Conservation (phyloP, 1,140 invertebrate genomes). For the Drosophila grimshawi region DNA sequence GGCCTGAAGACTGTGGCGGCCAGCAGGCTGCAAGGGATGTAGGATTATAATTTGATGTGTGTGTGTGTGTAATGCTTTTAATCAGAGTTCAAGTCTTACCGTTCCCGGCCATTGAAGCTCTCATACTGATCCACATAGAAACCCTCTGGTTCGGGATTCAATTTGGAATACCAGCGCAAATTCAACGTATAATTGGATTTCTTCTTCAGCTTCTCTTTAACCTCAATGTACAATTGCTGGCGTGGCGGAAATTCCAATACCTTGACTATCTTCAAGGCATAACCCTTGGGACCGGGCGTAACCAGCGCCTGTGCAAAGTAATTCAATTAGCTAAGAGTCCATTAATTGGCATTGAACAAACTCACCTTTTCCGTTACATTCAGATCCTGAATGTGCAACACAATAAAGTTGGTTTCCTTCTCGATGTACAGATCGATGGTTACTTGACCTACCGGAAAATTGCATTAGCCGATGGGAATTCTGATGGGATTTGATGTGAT, state of each 20-base stretch:
- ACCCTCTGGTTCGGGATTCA: constrained; percentile 93
- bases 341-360: constrained; percentile 40
- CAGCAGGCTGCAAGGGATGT: constrained; percentile 88
- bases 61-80: not conserved
- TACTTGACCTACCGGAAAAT: constrained; percentile 89
- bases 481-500: not conserved
- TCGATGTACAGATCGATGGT: constrained; percentile 93
- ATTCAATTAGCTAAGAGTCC: constrained; percentile 50
- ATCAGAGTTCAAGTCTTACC: constrained; percentile 86
- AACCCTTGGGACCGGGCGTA: constrained; percentile 87
- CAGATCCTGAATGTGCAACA: constrained; percentile 95
- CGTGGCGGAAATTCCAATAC: constrained; percentile 92
- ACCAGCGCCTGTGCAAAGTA: constrained; percentile 87
- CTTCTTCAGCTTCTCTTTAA: constrained; percentile 91
- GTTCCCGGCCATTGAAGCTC: constrained; percentile 89
- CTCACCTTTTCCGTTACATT: constrained; percentile 93
- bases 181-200: constrained; percentile 93
- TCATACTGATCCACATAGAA: constrained; percentile 97
- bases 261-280: constrained; percentile 89
- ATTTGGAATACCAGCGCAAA: constrained; percentile 92
- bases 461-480: constrained; percentile 26
- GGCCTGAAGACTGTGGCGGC: constrained; percentile 98
- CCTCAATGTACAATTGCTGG: constrained; percentile 94
- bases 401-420: constrained; percentile 94
- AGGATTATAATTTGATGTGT: not conserved